Evolutionary conservation across 2,113 vertebrate genomes (phyloP).

Genomic region (Tursiops truncatus): DNA sequence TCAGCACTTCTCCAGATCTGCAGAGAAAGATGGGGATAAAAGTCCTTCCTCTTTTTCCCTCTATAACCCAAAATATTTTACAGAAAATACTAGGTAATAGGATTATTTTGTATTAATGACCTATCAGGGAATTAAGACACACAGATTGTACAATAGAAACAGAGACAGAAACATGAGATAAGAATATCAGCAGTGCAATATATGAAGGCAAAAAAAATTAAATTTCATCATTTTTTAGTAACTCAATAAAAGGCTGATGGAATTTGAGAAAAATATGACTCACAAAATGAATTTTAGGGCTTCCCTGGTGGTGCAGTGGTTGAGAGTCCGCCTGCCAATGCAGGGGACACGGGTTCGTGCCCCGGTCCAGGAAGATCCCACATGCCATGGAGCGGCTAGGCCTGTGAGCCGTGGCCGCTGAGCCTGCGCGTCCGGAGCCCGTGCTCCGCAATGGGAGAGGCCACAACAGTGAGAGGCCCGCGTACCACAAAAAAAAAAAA

Average conservation of each 20-base stretch:
- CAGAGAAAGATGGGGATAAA: neutral
- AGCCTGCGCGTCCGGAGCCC: too few species aligned
- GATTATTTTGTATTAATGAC: neutral
- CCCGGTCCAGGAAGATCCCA: too few species aligned
- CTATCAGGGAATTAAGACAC: neutral
- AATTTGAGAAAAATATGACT: neutral
- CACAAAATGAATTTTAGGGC: neutral
- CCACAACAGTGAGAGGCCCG: too few species aligned
- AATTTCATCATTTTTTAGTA: neutral
- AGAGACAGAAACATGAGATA: neutral
- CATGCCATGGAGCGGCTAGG: too few species aligned
- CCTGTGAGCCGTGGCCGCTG: too few species aligned
- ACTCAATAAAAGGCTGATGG: neutral
- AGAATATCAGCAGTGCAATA: neutral
- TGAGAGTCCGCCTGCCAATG: too few species aligned
- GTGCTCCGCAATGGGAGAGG: too few species aligned
- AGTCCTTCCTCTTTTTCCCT: neutral
- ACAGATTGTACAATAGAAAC: neutral
- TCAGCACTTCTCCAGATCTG: neutral
- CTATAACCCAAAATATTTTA: neutral
- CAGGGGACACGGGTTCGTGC: too few species aligned
- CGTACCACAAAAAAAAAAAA: too few species aligned
- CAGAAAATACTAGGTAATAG: neutral
- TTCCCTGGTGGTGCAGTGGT: too few species aligned
- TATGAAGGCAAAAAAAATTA: neutral